Evolutionary conservation across 2,797 vertebrate species (phyloP).

Genomic region (Thaleichthys pacificus): DNA sequence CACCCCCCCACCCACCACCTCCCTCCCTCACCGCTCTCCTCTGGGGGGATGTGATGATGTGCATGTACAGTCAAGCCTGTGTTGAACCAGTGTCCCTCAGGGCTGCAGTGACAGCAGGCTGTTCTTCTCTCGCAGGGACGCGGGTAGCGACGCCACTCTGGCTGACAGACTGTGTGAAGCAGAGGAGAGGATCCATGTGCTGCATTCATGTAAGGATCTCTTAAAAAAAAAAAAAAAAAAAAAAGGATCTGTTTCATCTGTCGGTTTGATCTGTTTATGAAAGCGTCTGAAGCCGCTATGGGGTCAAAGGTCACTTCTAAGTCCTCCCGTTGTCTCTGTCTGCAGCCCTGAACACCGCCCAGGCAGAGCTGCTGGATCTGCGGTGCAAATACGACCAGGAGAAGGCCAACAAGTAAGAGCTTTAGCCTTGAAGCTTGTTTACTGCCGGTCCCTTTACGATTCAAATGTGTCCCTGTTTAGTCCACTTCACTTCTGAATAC

Average conservation of each 20-base stretch:
- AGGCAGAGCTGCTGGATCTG: conserved; percentile 91
- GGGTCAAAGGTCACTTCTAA: conserved; percentile 42
- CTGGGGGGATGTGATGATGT: neutral
- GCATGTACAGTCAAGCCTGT: neutral
- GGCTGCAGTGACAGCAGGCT: neutral
- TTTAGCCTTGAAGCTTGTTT: neutral
- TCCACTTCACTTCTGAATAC: neutral
- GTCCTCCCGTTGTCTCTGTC: conserved; percentile 12
- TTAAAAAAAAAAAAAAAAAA: too few relatives aligned
- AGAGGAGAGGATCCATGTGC: conserved; percentile 92
- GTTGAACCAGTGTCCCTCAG: neutral
- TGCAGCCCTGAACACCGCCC: conserved; percentile 88
- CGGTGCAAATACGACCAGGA: conserved; percentile 92
- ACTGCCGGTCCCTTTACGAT: neutral
- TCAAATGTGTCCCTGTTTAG: neutral
- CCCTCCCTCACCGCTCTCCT: neutral
- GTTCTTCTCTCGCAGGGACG: conserved; percentile 74
- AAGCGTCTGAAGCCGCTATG: neutral
- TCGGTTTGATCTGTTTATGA: neutral
- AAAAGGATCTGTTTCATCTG: conserved; percentile 37
- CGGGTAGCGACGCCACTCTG: conserved; percentile 80
- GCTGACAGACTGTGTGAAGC: conserved; percentile 88
- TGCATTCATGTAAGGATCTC: conserved; percentile 85
- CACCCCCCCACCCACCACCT: neutral
- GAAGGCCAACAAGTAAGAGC: conserved; percentile 88